These are phyloP conservation scores for Spodoptera exigua DNA, from an alignment of 2,888 invertebrate species.

Conservation along the genomic window DNA sequence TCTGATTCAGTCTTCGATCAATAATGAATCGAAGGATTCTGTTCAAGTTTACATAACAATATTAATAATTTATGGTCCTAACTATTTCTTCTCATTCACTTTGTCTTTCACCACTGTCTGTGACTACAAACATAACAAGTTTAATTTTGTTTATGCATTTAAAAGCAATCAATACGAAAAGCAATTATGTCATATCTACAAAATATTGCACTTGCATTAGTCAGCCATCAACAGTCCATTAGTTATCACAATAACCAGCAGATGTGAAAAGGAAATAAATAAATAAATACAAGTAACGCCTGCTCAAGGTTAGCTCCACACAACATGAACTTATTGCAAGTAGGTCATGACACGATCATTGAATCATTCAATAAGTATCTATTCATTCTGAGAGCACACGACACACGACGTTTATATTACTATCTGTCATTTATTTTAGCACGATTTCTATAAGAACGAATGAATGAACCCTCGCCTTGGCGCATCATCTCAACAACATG, in stretches of 20 bases:
- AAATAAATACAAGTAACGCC: constrained; percentile 21
- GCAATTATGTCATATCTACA: not conserved
- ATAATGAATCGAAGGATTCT: no score
- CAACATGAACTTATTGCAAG: constrained; percentile 35
- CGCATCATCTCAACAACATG: constrained; percentile 54
- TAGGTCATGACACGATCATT: constrained; percentile 48
- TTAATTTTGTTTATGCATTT: not conserved
- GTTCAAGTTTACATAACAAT: no score
- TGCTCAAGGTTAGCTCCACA: constrained; percentile 36
- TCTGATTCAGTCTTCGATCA: no score
- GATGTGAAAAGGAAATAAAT: constrained; percentile 32
- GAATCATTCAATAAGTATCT: constrained; percentile 39
- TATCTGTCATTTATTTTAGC: constrained; percentile 25
- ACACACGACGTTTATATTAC: constrained; percentile 25
- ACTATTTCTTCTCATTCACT: no score
- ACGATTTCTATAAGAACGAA: constrained; percentile 26
- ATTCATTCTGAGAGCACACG: constrained; percentile 24
- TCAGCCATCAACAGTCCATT: constrained; percentile 14
- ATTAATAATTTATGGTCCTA: no score
- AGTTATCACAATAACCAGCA: constrained; percentile 9
- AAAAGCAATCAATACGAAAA: not conserved
- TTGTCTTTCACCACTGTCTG: no score
- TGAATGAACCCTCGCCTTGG: constrained; percentile 44
- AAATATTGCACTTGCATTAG: constrained; percentile 5
- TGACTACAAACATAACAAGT: no score